A percentile compares a stretch with the other conserved stretches of the same genome.
These are phyloP conservation scores for Spodoptera frugiperda DNA, from an alignment of 1,140 invertebrate species.

Conservation along the genomic window DNA sequence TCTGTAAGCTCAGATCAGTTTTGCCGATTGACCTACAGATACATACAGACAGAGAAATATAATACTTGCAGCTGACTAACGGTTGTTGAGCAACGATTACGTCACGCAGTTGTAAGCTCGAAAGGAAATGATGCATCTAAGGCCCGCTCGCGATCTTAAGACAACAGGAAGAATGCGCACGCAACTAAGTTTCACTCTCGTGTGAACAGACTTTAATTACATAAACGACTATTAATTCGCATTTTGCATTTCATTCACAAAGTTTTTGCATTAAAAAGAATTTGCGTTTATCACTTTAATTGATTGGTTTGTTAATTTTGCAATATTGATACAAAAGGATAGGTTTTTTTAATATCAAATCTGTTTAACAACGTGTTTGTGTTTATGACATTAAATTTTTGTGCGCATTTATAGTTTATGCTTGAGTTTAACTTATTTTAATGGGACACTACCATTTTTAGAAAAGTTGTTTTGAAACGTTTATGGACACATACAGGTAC, in stretches of 20 bases:
- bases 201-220: slow-evolving; percentile 24
- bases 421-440: no score
- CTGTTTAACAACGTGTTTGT: no score
- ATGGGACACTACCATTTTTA: no score
- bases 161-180: slow-evolving; percentile 41
- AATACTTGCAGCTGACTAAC: slow-evolving; percentile 10
- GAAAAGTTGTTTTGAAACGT: no score
- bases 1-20: not conserved
- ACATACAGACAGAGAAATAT: not conserved
- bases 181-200: slow-evolving; percentile 34
- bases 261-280: not conserved
- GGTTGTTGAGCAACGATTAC: slow-evolving; percentile 19
- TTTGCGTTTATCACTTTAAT: no score
- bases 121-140: slow-evolving; percentile 35
- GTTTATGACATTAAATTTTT: no score
- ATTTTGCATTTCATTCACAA: slow-evolving; percentile 14
- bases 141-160: not conserved
- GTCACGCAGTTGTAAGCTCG: not conserved
- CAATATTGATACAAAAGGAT: no score
- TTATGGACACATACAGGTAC: no score
- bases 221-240: slow-evolving; percentile 14
- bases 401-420: no score
- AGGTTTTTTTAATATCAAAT: no score
- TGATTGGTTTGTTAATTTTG: no score
- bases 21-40: slow-evolving; percentile 14